A percentile compares a stretch with the other conserved stretches of the same genome.
These are phyloP conservation scores for Carterocephalus palaemon DNA, from an alignment of 2,888 invertebrate genomes.

Conservation along the genomic window DNA sequence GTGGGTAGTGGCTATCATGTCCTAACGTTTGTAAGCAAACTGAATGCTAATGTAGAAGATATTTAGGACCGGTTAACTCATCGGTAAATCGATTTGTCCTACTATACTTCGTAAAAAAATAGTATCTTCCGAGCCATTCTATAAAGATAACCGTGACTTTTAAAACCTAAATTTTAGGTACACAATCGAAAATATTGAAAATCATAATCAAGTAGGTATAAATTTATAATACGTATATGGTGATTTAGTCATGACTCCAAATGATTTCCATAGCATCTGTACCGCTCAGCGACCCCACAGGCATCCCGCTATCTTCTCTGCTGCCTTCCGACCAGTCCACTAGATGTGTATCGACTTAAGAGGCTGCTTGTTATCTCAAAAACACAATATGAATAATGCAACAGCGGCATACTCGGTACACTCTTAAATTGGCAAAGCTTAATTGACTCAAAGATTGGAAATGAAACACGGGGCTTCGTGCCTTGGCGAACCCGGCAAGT, in stretches of 20 bases:
- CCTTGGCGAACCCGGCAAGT: conserved; percentile 41
- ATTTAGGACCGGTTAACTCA: too few relatives aligned
- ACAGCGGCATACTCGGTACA: conserved; percentile 63
- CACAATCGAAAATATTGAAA: too few relatives aligned
- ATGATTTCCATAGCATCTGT: conserved; percentile 6
- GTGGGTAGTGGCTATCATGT: too few relatives aligned
- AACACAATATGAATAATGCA: conserved; percentile 78
- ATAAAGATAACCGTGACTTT: too few relatives aligned
- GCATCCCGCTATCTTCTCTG: conserved; percentile 45
- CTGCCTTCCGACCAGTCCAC: conserved; percentile 64
- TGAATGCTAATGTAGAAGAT: too few relatives aligned
- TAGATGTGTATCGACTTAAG: conserved; percentile 76
- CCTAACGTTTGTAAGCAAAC: too few relatives aligned
- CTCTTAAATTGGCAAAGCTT: conserved; percentile 75
- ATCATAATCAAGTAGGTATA: too few relatives aligned
- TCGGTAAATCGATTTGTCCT: too few relatives aligned
- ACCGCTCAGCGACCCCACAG: conserved; percentile 1
- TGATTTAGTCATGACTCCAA: neutral
- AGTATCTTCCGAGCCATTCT: too few relatives aligned
- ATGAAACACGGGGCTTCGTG: conserved; percentile 55
- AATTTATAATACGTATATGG: too few relatives aligned
- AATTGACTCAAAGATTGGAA: conserved; percentile 76
- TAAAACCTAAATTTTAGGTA: too few relatives aligned
- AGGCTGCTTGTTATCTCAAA: conserved; percentile 77
- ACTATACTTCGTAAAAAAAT: too few relatives aligned